phyloP scores from a whole-genome alignment of 2,113 vertebrate species.

The Rhabdornis inornatus region DNA sequence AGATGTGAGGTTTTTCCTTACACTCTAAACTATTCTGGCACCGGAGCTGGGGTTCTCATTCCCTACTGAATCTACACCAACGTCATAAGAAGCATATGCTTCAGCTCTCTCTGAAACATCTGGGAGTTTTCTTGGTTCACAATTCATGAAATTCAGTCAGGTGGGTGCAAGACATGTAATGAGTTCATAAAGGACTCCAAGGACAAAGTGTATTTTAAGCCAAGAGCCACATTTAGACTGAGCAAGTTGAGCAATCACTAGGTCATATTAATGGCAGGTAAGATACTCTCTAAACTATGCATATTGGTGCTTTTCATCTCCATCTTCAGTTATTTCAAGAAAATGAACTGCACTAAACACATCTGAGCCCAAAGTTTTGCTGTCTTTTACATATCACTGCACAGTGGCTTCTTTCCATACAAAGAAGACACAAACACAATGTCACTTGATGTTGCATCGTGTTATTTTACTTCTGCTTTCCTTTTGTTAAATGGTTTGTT shows the following conservation, averaged over 20 bases:
- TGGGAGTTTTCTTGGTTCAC: neutral
- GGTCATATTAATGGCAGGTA: neutral
- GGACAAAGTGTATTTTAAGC: neutral
- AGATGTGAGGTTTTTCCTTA: neutral
- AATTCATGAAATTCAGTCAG: neutral
- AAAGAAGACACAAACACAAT: neutral
- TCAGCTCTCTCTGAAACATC: neutral
- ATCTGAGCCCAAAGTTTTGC: neutral
- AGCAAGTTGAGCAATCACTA: neutral
- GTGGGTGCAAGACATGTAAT: neutral
- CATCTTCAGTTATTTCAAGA: neutral
- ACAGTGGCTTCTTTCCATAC: neutral
- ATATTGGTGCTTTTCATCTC: neutral
- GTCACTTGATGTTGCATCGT: no score
- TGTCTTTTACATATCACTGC: neutral
- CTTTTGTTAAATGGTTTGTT: no score
- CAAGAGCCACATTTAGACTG: neutral
- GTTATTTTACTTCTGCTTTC: no score
- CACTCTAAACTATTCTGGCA: neutral
- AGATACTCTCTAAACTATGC: neutral
- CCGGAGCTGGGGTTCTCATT: neutral
- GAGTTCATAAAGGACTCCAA: neutral
- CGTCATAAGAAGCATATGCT: neutral
- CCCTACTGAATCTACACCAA: neutral
- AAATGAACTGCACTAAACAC: neutral